Conservation (phyloP, 2,113 vertebrate genomes). For the Sorex araneus region DNA sequence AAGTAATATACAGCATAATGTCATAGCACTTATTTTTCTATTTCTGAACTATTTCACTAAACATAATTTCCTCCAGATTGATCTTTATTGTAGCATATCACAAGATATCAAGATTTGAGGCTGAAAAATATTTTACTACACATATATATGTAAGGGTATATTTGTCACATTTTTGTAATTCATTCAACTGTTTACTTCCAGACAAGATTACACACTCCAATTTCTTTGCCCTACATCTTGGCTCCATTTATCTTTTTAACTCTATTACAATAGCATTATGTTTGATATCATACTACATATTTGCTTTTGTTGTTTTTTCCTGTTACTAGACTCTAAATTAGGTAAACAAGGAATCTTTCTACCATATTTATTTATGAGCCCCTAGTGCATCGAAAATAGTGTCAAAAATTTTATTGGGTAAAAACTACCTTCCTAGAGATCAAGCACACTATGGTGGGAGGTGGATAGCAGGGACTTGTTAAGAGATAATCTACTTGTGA, state of each 20-base stretch:
- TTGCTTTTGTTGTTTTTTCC: constrained; percentile 23
- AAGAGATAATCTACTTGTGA: constrained; percentile 9
- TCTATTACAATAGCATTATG: neutral
- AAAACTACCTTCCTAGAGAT: neutral
- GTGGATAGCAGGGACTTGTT: neutral
- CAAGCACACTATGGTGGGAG: too few species aligned
- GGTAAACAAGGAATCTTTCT: constrained; percentile 12
- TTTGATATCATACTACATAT: constrained; percentile 15
- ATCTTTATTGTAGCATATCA: too few species aligned
- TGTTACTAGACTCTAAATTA: neutral
- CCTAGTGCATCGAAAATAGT: neutral
- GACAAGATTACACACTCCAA: neutral
- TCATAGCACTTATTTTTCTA: too few species aligned
- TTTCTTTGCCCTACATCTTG: constrained; percentile 1
- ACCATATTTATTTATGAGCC: neutral
- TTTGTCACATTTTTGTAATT: neutral
- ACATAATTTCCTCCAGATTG: too few species aligned
- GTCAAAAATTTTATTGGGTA: constrained; percentile 34
- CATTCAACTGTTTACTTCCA: neutral
- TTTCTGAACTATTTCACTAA: too few species aligned
- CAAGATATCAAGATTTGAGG: too few species aligned
- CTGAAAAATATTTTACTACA: too few species aligned
- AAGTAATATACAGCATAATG: too few species aligned
- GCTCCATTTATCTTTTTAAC: neutral
- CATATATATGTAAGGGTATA: neutral